Base-by-base conservation (phyloP, 1,140 invertebrate genomes). In the Drosophila nebulosa region DNA sequence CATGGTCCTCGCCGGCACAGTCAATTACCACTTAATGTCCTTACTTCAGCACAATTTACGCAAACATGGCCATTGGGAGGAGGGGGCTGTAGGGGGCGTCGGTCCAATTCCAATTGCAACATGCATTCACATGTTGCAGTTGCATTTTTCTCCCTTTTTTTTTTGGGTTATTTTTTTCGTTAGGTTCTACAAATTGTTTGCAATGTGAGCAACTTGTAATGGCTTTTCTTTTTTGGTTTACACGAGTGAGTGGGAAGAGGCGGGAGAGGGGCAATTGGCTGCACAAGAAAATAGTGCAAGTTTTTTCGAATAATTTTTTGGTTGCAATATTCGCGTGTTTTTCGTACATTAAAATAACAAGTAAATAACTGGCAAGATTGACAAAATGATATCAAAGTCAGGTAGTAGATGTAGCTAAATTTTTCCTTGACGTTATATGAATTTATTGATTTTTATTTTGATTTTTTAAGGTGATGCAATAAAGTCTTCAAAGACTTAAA, bases 1-100 rank as follows among this genome's bases (percentile, higher is more conserved):
- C 70, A 53, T 69, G 62, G 53, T 65, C 39, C 46, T 42, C 27
- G 63, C 66, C 27, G 61, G 70, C 60, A 74, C 71, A 83, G 76
- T 84, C 79, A 83, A 83, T 83, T 83, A 79, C 79, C 76, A 83
- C 75, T 75, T 83, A 83, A 84, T 83, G 79, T 68, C 61, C 75
- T 75, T 79, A 79, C 79, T 84, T 79, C 75, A 69, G 79, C 79
- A 79, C 79, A 83, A 83, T 79, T 83, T 83, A 79, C 75, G 75
- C 79, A 83, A 79, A 84, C 75, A 84, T 84, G 58, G 67, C 50
- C 14, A 26, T 35, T 0, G 27, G 27, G 32, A 30, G 51, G 46
- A 9, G 14, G 14, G 68, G 12, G 12, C n/a, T 39, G 55, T 16
- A 24, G n/a, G 53, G 24, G 26, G 24, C 42, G n/a, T 14, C 30